Evolutionary conservation across 2,113 vertebrate species (phyloP), one percentile per base, ranked within the genome.

Genomic region (Neogale vison): DNA sequence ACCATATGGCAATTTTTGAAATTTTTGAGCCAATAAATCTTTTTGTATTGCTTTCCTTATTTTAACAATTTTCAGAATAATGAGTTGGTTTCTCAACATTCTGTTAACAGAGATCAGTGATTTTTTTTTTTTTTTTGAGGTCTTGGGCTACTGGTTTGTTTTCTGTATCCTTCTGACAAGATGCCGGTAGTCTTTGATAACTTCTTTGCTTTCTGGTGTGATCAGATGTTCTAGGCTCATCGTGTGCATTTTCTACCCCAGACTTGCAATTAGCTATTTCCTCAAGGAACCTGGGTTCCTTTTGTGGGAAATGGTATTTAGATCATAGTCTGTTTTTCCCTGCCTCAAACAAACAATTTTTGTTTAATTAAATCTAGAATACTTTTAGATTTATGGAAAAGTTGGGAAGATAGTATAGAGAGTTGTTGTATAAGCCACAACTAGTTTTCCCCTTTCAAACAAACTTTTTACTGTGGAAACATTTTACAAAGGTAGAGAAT

Each of bases 221-320:
- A 55, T 91, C 77, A 57, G 71, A 92, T 87, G 11, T 82, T 86
- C 20, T 65, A 85, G 65, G 63, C 20, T 94, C 17, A 65, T 97
- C 21, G 67, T 86, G n/a, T 59, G 63, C 29, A 23, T 91, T 95
- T 96, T 61, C 47, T 80, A 29, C 23, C 29, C 15, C 18, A 59
- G 6, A 47, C 42, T 36, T 85, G 5, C 9, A 79, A 0, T 82
- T 69, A 72, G 57, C 72, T 9, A 52, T 88, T 96, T 96, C 39
- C 69, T 24, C 10, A 47, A 86, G 20, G n/a, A 89, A 1, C 4
- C 7, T 74, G 13, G 3, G 7, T 76, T 88, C n/a, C 12, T 93
- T 89, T 65, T 84, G 36, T 93, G 21, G 69, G 52, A 90, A 93
- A 71, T 88, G 31, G 4, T 83, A 80, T 95, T 97, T 95, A 85